Percentiles rank a stretch among this genome's conserved stretches.
phyloP scores from a whole-genome alignment of 2,113 vertebrate genomes.

The Pelecanus crispus region DNA sequence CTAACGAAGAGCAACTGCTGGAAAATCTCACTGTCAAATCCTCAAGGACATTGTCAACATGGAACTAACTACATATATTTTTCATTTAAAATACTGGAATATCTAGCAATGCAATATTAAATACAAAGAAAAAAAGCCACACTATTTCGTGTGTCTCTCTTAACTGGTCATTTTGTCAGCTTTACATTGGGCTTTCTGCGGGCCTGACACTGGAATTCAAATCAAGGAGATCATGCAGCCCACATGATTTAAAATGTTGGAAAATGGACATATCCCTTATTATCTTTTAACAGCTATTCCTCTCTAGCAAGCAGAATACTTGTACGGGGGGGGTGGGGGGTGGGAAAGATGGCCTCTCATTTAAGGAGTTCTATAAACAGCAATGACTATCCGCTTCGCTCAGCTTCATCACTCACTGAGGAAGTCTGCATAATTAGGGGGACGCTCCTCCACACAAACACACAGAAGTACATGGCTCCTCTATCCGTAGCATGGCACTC shows the following conservation, averaged over 20 bases:
- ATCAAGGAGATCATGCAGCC: constrained; percentile 17
- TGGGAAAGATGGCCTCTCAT: background rate
- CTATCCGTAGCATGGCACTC: background rate
- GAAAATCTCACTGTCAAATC: constrained; percentile 88
- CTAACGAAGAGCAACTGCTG: constrained; percentile 86
- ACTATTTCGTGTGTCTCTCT: background rate
- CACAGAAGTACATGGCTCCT: background rate
- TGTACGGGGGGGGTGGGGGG: background rate
- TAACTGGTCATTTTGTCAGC: constrained; percentile 60
- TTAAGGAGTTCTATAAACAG: constrained; percentile 1
- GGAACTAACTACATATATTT: constrained; percentile 81
- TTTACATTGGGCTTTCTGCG: background rate
- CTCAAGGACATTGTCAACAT: constrained; percentile 83
- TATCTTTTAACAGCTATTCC: background rate
- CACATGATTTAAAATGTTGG: background rate
- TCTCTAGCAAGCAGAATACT: background rate
- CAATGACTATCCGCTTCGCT: background rate
- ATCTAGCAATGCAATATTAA: constrained; percentile 70
- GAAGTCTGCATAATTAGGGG: constrained; percentile 11
- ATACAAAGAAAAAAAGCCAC: constrained; percentile 38
- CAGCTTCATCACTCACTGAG: background rate
- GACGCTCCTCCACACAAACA: background rate
- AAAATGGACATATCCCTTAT: background rate
- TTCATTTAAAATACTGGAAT: constrained; percentile 77
- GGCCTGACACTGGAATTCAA: constrained; percentile 34